These are phyloP conservation scores for Acanthoscelides obtectus DNA, from an alignment of 2,888 invertebrate genomes.

Conservation along the genomic window DNA sequence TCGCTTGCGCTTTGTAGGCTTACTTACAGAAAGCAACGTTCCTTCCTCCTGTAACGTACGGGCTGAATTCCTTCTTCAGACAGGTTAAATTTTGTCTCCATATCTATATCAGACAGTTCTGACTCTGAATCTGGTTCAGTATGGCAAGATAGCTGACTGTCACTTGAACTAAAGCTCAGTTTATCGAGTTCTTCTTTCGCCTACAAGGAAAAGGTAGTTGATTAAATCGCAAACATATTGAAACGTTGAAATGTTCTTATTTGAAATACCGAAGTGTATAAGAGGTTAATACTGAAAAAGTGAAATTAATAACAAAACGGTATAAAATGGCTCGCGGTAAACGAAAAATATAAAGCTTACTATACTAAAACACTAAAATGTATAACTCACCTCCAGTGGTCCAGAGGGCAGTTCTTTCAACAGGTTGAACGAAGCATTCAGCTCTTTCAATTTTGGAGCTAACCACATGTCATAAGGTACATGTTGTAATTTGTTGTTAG, in stretches of 20 bases:
- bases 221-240: too few species aligned
- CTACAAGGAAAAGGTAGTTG: constrained; percentile 23
- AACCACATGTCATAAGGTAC: constrained; percentile 84
- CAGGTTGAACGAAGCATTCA: constrained; percentile 86
- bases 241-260: too few species aligned
- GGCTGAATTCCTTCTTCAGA: constrained; percentile 37
- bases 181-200: constrained; percentile 42
- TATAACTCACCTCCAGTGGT: constrained; percentile 49
- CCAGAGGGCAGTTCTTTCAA: constrained; percentile 68
- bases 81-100: constrained; percentile 31
- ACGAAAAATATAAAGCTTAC: too few species aligned
- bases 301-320: too few species aligned
- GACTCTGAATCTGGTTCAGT: constrained; percentile 39
- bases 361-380: not conserved
- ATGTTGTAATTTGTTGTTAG: constrained; percentile 84
- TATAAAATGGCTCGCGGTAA: too few species aligned
- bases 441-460: constrained; percentile 78
- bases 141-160: constrained; percentile 45
- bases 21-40: constrained; percentile 42
- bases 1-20: too few species aligned
- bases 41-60: constrained; percentile 43
- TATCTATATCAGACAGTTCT: constrained; percentile 39
- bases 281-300: too few species aligned
- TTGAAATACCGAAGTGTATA: too few species aligned
- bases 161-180: constrained; percentile 46